Evolutionary conservation across 2,888 invertebrate species (phyloP).

Genomic region (Agapostemon virescens): DNA sequence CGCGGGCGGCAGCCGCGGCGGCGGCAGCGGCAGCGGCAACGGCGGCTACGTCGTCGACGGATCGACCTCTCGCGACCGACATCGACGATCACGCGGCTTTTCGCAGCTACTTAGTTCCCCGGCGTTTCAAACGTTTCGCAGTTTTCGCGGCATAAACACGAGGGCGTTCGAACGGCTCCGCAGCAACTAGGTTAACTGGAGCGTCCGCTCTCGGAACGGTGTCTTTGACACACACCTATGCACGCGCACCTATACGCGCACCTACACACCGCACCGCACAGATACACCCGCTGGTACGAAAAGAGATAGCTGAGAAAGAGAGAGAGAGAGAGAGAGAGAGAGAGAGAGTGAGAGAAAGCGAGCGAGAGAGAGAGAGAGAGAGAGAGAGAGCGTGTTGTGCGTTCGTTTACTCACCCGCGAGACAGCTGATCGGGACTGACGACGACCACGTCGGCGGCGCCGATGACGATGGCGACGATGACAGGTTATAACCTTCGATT

Average conservation of each 20-base stretch:
- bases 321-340: neutral
- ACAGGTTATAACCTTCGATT: conserved; percentile 56
- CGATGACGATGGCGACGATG: conserved; percentile 49
- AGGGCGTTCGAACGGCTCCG: conserved; percentile 44
- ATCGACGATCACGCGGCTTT: conserved; percentile 5
- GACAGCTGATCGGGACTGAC: conserved; percentile 38
- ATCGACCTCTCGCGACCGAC: neutral
- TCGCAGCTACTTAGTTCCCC: neutral
- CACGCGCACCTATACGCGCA: neutral
- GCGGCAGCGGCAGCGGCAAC: neutral
- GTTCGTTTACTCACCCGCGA: conserved; percentile 41
- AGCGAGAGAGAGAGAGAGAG: neutral
- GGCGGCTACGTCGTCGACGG: neutral
- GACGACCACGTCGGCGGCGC: conserved; percentile 52
- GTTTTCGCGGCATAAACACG: conserved; percentile 61
- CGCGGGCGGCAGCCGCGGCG: neutral
- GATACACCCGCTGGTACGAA: neutral
- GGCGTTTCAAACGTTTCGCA: conserved; percentile 41
- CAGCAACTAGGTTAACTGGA: conserved; percentile 56
- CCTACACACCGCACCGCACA: neutral
- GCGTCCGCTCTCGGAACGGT: conserved; percentile 8
- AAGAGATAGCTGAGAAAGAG: neutral
- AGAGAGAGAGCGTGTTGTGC: neutral
- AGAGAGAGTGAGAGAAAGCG: neutral
- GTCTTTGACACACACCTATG: neutral